Evolutionary conservation across 2,797 vertebrate species (phyloP).

Genomic region (Danio albolineatus): DNA sequence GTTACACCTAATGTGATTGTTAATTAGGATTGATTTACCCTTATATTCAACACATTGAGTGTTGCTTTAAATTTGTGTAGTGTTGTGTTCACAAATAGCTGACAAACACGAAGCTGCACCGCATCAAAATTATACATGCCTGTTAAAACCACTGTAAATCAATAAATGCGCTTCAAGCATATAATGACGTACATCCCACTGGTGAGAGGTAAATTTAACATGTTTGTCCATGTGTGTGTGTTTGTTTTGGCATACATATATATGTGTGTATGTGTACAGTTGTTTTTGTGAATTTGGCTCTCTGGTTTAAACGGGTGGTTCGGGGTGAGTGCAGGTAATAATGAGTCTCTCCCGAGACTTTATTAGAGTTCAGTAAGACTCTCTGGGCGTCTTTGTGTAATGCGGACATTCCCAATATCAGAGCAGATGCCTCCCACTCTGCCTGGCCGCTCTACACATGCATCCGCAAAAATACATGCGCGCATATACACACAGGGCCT

Average conservation of each 20-base stretch:
- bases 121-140: slow-evolving; percentile 12
- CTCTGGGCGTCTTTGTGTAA: slow-evolving; percentile 47
- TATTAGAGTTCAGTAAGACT: slow-evolving; percentile 53
- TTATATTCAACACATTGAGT: slow-evolving; percentile 6
- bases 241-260: background rate
- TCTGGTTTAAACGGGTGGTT: slow-evolving; percentile 21
- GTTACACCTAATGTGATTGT: background rate
- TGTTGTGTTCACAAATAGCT: slow-evolving; percentile 17
- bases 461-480: slow-evolving; percentile 41
- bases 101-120: slow-evolving; percentile 2
- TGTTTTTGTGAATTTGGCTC: slow-evolving; percentile 36
- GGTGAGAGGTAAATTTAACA: slow-evolving; percentile 33
- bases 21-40: background rate
- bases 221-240: slow-evolving; percentile 12
- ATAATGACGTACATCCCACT: slow-evolving; percentile 41
- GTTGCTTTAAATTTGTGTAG: slow-evolving; percentile 5
- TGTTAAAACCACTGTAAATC: slow-evolving; percentile 40
- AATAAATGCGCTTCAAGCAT: slow-evolving; percentile 28
- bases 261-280: background rate
- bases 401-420: slow-evolving; percentile 35
- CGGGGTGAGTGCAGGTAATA: slow-evolving; percentile 48
- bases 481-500: slow-evolving; percentile 46
- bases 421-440: slow-evolving; percentile 46
- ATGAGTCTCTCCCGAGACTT: slow-evolving; percentile 43
- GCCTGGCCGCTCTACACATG: slow-evolving; percentile 31